Evolutionary conservation across 2,797 vertebrate species (phyloP).

Genomic region (Onychomys leucogaster): DNA sequence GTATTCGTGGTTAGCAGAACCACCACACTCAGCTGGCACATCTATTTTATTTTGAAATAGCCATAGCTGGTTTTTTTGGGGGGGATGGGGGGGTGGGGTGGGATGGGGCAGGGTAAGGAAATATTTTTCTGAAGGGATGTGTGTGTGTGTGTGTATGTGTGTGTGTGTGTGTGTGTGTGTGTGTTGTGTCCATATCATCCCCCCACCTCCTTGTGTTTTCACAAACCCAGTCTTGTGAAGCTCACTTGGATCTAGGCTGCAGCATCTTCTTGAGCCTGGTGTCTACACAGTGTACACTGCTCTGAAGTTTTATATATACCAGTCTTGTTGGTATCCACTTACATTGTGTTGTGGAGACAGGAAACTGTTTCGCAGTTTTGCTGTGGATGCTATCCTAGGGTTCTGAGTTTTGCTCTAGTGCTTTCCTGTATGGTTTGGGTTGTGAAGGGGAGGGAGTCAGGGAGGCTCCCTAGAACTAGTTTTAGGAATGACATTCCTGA

Average conservation of each 20-base stretch:
- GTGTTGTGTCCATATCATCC: not conserved
- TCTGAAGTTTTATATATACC: not conserved
- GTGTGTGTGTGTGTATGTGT: not conserved
- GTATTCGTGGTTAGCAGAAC: not conserved
- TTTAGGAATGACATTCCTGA: slow-evolving; percentile 23
- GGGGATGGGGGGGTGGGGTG: too few species aligned
- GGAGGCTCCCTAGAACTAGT: not conserved
- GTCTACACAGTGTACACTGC: not conserved
- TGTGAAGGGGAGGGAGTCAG: not conserved
- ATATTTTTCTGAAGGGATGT: not conserved
- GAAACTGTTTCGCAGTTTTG: not conserved
- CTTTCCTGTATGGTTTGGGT: not conserved
- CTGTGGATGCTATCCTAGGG: not conserved
- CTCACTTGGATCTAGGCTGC: not conserved
- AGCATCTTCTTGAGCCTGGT: not conserved
- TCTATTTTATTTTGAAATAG: slow-evolving; percentile 36
- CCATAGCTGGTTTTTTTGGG: not conserved
- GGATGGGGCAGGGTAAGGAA: not conserved
- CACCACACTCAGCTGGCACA: not conserved
- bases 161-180: too few species aligned
- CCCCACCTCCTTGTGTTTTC: not conserved
- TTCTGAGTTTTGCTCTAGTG: not conserved
- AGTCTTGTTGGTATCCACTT: not conserved
- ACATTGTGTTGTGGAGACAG: not conserved
- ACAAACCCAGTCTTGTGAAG: not conserved